Percentiles rank a stretch among this genome's conserved stretches.
Conservation (phyloP, 2,797 vertebrate species). For the Danio aesculapii region DNA sequence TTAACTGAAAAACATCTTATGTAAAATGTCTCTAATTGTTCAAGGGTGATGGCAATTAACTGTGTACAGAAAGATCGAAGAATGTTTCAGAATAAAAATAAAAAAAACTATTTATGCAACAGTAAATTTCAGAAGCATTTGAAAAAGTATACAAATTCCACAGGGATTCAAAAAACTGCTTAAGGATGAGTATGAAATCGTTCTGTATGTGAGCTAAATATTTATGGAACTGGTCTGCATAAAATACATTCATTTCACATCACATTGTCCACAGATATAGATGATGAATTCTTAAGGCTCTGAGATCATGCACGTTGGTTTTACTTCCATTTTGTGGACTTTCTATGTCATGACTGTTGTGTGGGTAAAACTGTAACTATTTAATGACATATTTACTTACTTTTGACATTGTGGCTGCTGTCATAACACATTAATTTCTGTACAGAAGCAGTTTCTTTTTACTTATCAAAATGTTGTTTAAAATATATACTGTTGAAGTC, state of each 20-base stretch:
- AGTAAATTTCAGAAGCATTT: not conserved
- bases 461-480: no score
- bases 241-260: not conserved
- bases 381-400: not conserved
- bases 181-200: not conserved
- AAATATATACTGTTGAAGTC: no score
- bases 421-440: no score
- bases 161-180: not conserved
- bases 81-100: not conserved
- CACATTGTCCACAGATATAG: not conserved
- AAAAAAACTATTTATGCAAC: not conserved
- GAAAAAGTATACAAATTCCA: not conserved
- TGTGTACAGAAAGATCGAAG: not conserved
- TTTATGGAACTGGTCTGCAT: no score
- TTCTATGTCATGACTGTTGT: not conserved
- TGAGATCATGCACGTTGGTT: not conserved
- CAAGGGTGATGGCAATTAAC: not conserved
- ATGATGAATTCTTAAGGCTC: not conserved
- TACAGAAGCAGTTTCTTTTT: not conserved
- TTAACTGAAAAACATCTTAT: constrained; percentile 41
- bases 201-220: not conserved
- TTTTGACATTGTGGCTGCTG: not conserved
- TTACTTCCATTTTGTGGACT: not conserved
- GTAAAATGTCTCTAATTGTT: constrained; percentile 24
- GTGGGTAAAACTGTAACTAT: not conserved